These are phyloP conservation scores for Eristalis intricaria DNA, from an alignment of 2,888 invertebrate species.

Conservation along the genomic window DNA sequence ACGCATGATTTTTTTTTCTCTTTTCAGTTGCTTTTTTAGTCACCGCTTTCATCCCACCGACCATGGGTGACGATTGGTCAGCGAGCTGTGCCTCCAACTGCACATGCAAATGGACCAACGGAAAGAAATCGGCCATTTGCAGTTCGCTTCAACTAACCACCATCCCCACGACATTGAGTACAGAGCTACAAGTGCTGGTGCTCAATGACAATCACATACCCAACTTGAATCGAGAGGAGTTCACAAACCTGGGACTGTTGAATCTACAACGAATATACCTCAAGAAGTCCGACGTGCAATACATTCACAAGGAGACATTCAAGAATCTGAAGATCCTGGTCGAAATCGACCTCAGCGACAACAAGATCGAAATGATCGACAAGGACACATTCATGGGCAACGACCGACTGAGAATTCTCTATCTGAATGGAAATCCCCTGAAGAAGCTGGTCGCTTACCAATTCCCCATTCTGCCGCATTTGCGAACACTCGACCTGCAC, in stretches of 20 bases:
- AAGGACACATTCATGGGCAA: conserved; percentile 92
- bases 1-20: neutral
- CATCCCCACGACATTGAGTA: conserved; percentile 87
- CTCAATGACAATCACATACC: conserved; percentile 91
- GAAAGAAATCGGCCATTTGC: conserved; percentile 94
- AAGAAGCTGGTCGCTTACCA: conserved; percentile 88
- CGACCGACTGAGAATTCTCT: conserved; percentile 89
- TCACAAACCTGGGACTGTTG: conserved; percentile 89
- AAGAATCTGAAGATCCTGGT: conserved; percentile 91
- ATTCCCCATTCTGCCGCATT: conserved; percentile 91
- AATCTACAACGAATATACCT: conserved; percentile 93
- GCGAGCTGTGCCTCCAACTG: conserved; percentile 91
- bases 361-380: conserved; percentile 88
- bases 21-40: conserved; percentile 74
- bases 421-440: conserved; percentile 91
- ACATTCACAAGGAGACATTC: conserved; percentile 92
- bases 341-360: conserved; percentile 93
- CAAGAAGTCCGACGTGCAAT: conserved; percentile 88
- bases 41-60: conserved; percentile 76
- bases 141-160: conserved; percentile 90
- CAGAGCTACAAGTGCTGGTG: conserved; percentile 90
- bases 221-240: conserved; percentile 89
- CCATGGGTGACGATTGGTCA: conserved; percentile 90
- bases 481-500: conserved; percentile 90
- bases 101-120: conserved; percentile 95